Base-by-base conservation (phyloP, 2,113 vertebrate species). In the Vulpes ferrilata region DNA sequence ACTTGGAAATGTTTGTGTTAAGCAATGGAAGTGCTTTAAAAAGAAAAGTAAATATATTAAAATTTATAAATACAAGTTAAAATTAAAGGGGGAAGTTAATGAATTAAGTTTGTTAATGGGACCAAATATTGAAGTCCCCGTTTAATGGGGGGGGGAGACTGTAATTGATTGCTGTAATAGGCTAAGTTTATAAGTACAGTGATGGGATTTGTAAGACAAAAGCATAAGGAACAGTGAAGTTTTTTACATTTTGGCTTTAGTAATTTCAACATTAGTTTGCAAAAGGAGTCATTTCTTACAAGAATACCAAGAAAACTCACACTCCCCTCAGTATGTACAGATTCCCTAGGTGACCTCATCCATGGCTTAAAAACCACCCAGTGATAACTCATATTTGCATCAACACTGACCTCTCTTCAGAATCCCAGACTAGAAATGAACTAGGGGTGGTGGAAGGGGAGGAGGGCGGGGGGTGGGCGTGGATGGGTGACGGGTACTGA, bases 11-110 rank as follows among this genome's bases (percentile, higher is more conserved):
- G 64, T 78, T 90, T 88, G 5, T 65, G 19, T 78, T 20, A 81
- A 53, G 17, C 83, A 35, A 55, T 74, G 82, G 38, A 89, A 69
- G 38, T 67, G 5, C 32, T 86, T 96, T 71, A 25, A 87, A 86
- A 92, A 86, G 48, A 89, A 92, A 86, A 57, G 55, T 35, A 25
- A 90, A 16, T 65, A 53, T 80, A 74, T 92, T 86, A n/a, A n/a
- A 71, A 53, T 69, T 90, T 96, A 48, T 32, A 74, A 90, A 90
- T 88, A n/a, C 67, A 87, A 65, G 55, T 93, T 95, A 78, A 73
- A 64, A 87, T 81, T 90, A 71, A 85, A 74, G 15, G 22, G 15
- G 22, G 13, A 83, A 16, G 65, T 89, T 74, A 76, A 81, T 59
- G 43, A 71, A 69, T 35, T 53, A 65, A 79, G 48, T 88, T 67